Evolutionary conservation across 2,888 invertebrate genomes (phyloP).

Genomic region (Agrotis ipsilon): DNA sequence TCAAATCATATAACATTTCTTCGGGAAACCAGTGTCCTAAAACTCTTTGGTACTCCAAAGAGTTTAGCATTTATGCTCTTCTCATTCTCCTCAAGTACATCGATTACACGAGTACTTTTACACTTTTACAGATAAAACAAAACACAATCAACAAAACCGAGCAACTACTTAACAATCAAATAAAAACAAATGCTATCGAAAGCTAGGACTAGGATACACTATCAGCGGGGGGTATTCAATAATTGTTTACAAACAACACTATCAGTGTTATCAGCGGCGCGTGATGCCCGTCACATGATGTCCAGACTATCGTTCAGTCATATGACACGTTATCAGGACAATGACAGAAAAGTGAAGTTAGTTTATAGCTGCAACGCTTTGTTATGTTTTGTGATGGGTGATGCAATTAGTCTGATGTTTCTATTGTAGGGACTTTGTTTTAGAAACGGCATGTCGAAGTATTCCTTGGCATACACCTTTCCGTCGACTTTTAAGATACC

Average conservation of each 20-base stretch:
- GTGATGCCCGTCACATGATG: constrained; percentile 82
- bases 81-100: not conserved
- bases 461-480: not conserved
- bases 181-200: constrained; percentile 44
- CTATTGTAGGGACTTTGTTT: constrained; percentile 19
- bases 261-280: constrained; percentile 73
- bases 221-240: constrained; percentile 24
- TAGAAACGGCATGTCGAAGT: not conserved
- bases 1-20: no score
- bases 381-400: constrained; percentile 41
- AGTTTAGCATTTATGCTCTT: no score
- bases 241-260: constrained; percentile 65
- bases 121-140: not conserved
- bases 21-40: no score
- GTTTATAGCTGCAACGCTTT: constrained; percentile 38
- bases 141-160: not conserved
- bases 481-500: no score
- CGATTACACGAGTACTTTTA: not conserved
- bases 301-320: constrained; percentile 78
- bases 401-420: constrained; percentile 22
- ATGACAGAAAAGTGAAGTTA: constrained; percentile 57
- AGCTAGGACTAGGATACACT: constrained; percentile 33
- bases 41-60: no score
- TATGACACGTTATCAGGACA: constrained; percentile 78
- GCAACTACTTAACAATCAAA: not conserved